Conservation (phyloP, 2,797 vertebrate species). For the Gallinago nigripennis region DNA sequence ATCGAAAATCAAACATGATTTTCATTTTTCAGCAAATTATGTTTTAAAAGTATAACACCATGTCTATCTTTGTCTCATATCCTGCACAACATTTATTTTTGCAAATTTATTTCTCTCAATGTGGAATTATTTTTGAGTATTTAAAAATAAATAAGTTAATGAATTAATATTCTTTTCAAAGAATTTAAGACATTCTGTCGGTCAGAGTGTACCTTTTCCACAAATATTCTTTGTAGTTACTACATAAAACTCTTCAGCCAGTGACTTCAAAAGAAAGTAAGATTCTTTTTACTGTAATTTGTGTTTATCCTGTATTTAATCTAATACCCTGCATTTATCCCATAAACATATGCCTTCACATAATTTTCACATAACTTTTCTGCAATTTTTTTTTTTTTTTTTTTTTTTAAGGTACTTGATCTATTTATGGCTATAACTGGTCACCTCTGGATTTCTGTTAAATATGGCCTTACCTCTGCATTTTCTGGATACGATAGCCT, state of each 20-base stretch:
- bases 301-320: background rate
- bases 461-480: background rate
- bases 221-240: background rate
- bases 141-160: background rate
- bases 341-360: background rate
- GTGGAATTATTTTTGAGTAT: background rate
- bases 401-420: background rate
- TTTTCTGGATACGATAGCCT: background rate
- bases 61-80: background rate
- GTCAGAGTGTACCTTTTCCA: background rate
- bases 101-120: background rate
- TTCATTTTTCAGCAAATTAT: background rate
- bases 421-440: background rate
- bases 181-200: background rate
- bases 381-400: background rate
- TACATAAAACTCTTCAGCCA: background rate
- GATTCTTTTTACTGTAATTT: background rate
- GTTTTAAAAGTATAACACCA: background rate
- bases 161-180: background rate
- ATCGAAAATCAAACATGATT: background rate
- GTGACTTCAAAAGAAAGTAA: background rate
- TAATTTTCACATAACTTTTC: background rate
- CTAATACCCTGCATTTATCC: background rate
- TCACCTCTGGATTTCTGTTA: background rate
- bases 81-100: background rate